These are phyloP conservation scores for Pygoscelis antarcticus DNA, from an alignment of 2,113 vertebrate genomes.

Conservation along the genomic window DNA sequence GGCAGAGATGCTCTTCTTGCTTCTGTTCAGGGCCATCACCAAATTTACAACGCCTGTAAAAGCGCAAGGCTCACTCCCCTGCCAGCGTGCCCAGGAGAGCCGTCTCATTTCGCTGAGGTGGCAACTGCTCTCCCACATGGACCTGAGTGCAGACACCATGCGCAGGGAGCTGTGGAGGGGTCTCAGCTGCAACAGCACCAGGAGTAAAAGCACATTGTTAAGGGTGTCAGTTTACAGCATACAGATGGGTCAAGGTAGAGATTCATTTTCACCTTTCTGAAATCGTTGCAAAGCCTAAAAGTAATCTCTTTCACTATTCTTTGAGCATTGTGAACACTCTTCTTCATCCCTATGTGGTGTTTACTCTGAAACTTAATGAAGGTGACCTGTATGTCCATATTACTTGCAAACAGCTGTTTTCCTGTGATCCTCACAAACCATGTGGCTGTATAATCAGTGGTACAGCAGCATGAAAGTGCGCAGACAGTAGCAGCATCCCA, in stretches of 20 bases:
- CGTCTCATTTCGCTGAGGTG: background rate
- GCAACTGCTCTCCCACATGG: accelerated
- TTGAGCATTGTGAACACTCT: background rate
- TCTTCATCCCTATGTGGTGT: background rate
- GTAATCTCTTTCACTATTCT: background rate
- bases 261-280: conserved; percentile 26
- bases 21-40: background rate
- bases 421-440: background rate
- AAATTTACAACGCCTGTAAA: background rate
- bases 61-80: background rate
- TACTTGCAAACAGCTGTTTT: background rate
- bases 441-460: background rate
- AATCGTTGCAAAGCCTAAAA: background rate
- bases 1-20: background rate
- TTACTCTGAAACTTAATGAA: background rate
- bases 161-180: accelerated
- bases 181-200: background rate
- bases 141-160: accelerated
- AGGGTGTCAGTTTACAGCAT: background rate
- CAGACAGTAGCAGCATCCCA: background rate
- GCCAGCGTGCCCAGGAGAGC: background rate
- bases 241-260: accelerated
- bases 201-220: background rate
- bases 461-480: background rate
- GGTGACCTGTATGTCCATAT: background rate